Base-by-base conservation (phyloP, 2,888 invertebrate species). In the Serrognathus titanus region DNA sequence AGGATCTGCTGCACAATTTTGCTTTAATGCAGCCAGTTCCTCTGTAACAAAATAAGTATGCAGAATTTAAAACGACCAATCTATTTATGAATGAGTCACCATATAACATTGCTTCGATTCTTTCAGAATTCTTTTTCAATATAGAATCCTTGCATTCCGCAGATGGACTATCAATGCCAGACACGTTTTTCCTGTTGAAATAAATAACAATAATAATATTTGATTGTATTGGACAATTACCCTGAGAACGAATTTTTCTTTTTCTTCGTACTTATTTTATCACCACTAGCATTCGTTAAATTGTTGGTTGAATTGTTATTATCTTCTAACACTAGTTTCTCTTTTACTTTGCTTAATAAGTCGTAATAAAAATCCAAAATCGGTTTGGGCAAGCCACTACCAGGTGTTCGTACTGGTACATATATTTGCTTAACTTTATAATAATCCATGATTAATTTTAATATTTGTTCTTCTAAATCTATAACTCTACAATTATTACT, bases 361-460 rank as follows among this genome's bases (percentile, higher is more conserved):
- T 62, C 60, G 3, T 71, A 48, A 64, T 78, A 79, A 55, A 75
- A 76, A 6, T 67, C 57, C 16, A 66, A 51, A 48, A 76, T 69
- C 10, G 60, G 46, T 43, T 62, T 8, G 0, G 78, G 75, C 12
- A 80, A 61, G 11, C 60, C 58, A 36, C 73, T 70, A 0, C 76
- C 78, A 1, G 74, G 68, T 53, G 61, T 57, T 56, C 75, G 68
- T 11, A 68, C 67, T 0, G 80, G 80, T 48, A 79, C 64, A 10
- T 77, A 71, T 45, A 81, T 64, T 41, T 75, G 72, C 9, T 75
- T 67, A 7, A 68, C 64, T 49, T 69, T 67, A 61, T 80, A 78
- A 63, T 77, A 78, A 52, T 73, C 70, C 49, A 70, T 61, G 20
- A 79, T 58, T 1, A 73, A 56, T 13, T 72, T 67, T 16, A 73